Percentiles rank a stretch among this genome's conserved stretches.
phyloP scores from a whole-genome alignment of 2,888 invertebrate genomes.

The Pachymerium ferrugineum region DNA sequence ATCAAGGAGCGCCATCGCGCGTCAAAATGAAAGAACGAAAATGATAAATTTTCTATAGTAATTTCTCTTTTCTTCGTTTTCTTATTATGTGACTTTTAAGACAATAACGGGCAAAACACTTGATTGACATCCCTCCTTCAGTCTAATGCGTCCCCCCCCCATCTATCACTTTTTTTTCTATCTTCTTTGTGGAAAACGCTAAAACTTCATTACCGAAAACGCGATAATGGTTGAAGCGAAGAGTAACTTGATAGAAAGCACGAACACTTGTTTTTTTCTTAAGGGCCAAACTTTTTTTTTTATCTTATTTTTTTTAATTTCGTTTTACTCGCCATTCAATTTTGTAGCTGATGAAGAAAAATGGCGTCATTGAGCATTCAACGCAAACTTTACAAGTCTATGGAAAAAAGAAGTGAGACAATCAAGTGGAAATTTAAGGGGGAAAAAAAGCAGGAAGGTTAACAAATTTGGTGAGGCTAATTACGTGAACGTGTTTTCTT shows the following conservation, averaged over 20 bases:
- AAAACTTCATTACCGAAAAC: constrained; percentile 22
- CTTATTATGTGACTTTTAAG: background rate
- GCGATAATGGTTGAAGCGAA: constrained; percentile 17
- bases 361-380: constrained; percentile 1
- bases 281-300: background rate
- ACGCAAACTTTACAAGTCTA: background rate
- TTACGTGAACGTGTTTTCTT: too few species aligned
- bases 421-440: background rate
- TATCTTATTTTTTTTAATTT: background rate
- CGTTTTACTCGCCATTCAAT: background rate
- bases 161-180: background rate
- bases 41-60: too few species aligned
- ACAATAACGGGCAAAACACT: background rate
- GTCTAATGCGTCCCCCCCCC: too few species aligned
- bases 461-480: too few species aligned
- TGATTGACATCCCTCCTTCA: background rate
- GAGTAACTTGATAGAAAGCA: background rate
- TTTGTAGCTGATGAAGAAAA: constrained; percentile 14
- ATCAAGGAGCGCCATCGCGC: too few species aligned
- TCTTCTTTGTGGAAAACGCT: background rate
- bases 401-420: background rate
- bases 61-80: too few species aligned
- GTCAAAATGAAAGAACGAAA: too few species aligned
- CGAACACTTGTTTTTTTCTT: background rate
- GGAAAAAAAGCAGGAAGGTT: too few species aligned